Percentiles rank a stretch among this genome's conserved stretches.
Conservation (phyloP, 2,888 invertebrate species). For the Nemotelus nigrinus region DNA sequence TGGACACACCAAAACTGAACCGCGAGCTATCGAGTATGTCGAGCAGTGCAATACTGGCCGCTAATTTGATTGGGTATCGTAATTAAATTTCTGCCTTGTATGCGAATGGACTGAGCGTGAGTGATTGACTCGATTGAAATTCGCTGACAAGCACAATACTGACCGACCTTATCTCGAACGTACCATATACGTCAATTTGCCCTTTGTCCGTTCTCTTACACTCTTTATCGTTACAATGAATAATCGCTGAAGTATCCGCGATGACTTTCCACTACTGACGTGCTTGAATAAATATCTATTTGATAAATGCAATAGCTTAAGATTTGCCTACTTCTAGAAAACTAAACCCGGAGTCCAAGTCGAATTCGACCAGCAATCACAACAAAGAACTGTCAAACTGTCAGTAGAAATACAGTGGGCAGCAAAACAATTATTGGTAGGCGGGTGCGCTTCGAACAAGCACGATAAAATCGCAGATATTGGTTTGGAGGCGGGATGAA, state of each 20-base stretch:
- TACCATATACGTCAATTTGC: slow-evolving; percentile 2
- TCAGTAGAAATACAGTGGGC: not conserved
- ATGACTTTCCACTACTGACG: no score
- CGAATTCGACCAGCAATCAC: not conserved
- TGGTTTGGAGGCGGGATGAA: no score
- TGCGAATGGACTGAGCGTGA: slow-evolving; percentile 19
- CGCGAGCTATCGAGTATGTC: slow-evolving; percentile 12
- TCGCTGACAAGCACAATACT: slow-evolving; percentile 7
- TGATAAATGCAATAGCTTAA: no score
- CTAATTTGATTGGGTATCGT: slow-evolving; percentile 44
- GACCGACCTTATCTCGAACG: slow-evolving; percentile 26
- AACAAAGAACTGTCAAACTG: slow-evolving; percentile 23
- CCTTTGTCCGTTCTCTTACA: slow-evolving; percentile 22
- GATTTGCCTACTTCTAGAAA: no score
- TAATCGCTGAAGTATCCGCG: not conserved
- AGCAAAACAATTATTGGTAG: not conserved
- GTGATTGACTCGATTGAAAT: slow-evolving; percentile 3
- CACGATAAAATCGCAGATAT: no score
- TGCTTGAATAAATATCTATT: no score
- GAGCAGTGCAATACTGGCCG: not conserved
- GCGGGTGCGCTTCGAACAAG: no score
- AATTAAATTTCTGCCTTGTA: slow-evolving; percentile 30
- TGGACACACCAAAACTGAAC: not conserved
- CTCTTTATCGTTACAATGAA: not conserved
- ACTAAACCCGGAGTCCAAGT: no score